phyloP scores from a whole-genome alignment of 2,797 vertebrate genomes.

The Dipus sagitta region DNA sequence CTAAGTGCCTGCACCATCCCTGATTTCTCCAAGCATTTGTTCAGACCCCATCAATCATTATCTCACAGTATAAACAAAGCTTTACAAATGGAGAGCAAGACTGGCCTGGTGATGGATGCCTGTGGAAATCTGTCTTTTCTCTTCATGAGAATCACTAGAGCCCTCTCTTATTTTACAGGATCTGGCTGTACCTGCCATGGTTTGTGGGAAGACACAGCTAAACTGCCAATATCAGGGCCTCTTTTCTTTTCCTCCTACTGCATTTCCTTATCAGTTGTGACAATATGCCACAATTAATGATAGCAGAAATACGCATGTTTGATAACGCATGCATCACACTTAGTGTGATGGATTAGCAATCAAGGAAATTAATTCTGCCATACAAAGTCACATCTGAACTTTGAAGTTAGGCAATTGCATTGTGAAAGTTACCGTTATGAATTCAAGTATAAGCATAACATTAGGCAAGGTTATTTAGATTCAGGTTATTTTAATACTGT shows the following conservation, averaged over 20 bases:
- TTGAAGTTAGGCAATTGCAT: slow-evolving; percentile 84
- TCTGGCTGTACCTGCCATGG: slow-evolving; percentile 79
- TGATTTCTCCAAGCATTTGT: slow-evolving; percentile 81
- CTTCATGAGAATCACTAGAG: slow-evolving; percentile 46
- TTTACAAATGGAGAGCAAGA: slow-evolving; percentile 83
- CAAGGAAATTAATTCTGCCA: slow-evolving; percentile 89
- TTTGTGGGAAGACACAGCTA: slow-evolving; percentile 82
- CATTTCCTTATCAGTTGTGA: slow-evolving; percentile 88
- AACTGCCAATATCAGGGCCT: slow-evolving; percentile 83
- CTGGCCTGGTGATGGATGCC: slow-evolving; percentile 84
- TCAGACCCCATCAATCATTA: slow-evolving; percentile 85
- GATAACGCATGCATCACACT: slow-evolving; percentile 89
- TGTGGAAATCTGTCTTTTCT: slow-evolving; percentile 71
- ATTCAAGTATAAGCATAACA: slow-evolving; percentile 81
- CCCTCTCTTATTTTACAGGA: slow-evolving; percentile 72
- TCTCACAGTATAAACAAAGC: slow-evolving; percentile 83
- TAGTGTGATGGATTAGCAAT: slow-evolving; percentile 90
- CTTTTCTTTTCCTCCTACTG: slow-evolving; percentile 85
- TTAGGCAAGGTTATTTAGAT: slow-evolving; percentile 55
- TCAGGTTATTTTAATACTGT: slow-evolving; percentile 69
- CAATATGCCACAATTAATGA: slow-evolving; percentile 90
- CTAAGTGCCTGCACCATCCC: slow-evolving; percentile 64
- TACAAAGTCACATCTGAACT: slow-evolving; percentile 88
- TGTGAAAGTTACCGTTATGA: slow-evolving; percentile 75
- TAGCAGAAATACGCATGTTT: slow-evolving; percentile 88